Base-by-base conservation (phyloP, 2,888 invertebrate species). In the Mythimna loreyi region DNA sequence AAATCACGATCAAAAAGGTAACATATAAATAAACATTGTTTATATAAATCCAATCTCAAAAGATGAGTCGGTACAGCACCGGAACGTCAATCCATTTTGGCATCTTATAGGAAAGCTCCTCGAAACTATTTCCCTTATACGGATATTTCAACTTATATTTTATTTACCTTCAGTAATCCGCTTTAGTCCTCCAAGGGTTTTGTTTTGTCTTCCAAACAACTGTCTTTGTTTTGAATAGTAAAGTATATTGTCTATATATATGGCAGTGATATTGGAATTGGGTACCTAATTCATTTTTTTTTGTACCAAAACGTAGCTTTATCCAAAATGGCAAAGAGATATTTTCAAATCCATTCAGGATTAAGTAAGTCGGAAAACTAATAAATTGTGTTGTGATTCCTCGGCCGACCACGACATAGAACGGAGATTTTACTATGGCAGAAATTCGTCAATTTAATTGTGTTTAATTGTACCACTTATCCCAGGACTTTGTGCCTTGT, bases 111-210 rank as follows among this genome's bases (percentile, higher is more conserved):
- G 16, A 57, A 61, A 67, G 56, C 45, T 67, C 30, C n/a, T 16
- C 6, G 21, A 50, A 50, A 52, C 67, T 65, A 61, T 72, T 71
- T 76, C 9, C 52, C 50, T 63, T 13, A 50, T 43, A 62, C 56
- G 61, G 55, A 67, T 71, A 72, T 58, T 60, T 71, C 59, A 66
- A 61, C 52, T 71, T 64, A 49, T 47, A 66, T 64, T 65, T 75
- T 81, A 72, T 72, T 63, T 65, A 67, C 72, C 56, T 81, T 57
- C 19, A 33, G 67, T 81, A 81, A 76, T 72, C 81, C 62, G 59
- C 62, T 73, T 82, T 69, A 57, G 28, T 70, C 43, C 33, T 11
- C 21, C 25, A 57, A 50, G 25, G 63, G 36, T 43, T 62, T 68
- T 67, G 16, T 65, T 74, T 61, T 43, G 60, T 52, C 52, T 64